A percentile compares a stretch with the other conserved stretches of the same genome.
Evolutionary conservation across 2,797 vertebrate genomes (phyloP).

Genomic region (Natrix natrix): DNA sequence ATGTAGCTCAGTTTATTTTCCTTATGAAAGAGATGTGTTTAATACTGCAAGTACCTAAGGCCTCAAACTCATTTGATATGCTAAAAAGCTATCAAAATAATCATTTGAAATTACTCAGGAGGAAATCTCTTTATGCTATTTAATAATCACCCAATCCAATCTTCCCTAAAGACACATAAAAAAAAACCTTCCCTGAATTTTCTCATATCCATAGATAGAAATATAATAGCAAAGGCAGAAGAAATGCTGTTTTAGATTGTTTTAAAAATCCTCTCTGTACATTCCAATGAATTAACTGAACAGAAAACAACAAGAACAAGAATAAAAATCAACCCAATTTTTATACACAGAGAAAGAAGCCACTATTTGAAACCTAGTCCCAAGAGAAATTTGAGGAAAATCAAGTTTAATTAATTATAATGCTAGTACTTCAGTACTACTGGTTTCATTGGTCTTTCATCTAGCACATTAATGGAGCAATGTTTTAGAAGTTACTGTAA

Average conservation of each 20-base stretch:
- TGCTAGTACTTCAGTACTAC: conserved; percentile 3
- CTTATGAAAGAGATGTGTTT: background rate
- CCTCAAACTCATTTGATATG: conserved; percentile 1
- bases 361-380: conserved; percentile 4
- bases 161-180: background rate
- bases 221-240: background rate
- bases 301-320: background rate
- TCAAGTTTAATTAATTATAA: conserved; percentile 23
- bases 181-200: background rate
- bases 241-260: background rate
- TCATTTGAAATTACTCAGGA: background rate
- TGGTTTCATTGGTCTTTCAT: conserved; percentile 9
- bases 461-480: background rate
- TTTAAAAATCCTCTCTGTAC: background rate
- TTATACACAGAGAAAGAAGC: background rate
- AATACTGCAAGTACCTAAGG: conserved; percentile 5
- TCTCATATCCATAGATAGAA: background rate
- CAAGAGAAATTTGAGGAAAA: background rate
- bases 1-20: background rate
- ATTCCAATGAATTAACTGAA: background rate
- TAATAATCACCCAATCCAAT: conserved; percentile 3
- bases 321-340: background rate
- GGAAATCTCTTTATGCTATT: conserved; percentile 3
- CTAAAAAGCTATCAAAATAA: conserved; percentile 7
- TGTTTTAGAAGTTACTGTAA: background rate